Conservation (phyloP, 92 coral and sea anemone species). For the Palythoa caribaeorum region DNA sequence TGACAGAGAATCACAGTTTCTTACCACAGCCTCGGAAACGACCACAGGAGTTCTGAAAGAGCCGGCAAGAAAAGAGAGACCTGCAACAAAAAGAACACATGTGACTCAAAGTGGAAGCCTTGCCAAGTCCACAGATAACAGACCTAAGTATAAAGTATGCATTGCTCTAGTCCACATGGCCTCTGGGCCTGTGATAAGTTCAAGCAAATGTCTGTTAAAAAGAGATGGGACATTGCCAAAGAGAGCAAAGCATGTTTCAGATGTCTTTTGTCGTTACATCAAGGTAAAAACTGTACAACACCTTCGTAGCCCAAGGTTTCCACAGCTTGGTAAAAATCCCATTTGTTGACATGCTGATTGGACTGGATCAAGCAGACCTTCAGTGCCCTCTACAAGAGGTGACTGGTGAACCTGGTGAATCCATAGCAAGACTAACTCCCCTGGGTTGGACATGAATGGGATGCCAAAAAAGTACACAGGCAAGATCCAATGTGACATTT, state of each 20-base stretch:
- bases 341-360: too few relatives aligned
- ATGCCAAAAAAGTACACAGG: constrained; percentile 9
- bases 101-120: background rate
- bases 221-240: background rate
- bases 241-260: background rate
- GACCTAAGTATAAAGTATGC: constrained; percentile 1
- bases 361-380: too few relatives aligned
- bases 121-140: background rate
- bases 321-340: too few relatives aligned
- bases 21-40: constrained; percentile 60
- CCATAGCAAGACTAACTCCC: constrained; percentile 63
- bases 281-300: background rate
- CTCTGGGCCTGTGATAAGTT: background rate
- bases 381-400: constrained; percentile 51
- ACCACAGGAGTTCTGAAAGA: constrained; percentile 41
- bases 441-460: constrained; percentile 72
- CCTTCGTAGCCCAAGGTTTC: too few relatives aligned
- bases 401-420: constrained; percentile 61
- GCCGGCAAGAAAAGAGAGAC: constrained; percentile 2
- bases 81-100: constrained; percentile 12
- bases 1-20: constrained; percentile 58
- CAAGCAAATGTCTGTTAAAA: background rate
- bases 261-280: background rate
- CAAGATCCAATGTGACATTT: too few relatives aligned
- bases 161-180: constrained; percentile 3